Evolutionary conservation across 1,140 invertebrate genomes (phyloP).

Genomic region (Heliconius nattereri): DNA sequence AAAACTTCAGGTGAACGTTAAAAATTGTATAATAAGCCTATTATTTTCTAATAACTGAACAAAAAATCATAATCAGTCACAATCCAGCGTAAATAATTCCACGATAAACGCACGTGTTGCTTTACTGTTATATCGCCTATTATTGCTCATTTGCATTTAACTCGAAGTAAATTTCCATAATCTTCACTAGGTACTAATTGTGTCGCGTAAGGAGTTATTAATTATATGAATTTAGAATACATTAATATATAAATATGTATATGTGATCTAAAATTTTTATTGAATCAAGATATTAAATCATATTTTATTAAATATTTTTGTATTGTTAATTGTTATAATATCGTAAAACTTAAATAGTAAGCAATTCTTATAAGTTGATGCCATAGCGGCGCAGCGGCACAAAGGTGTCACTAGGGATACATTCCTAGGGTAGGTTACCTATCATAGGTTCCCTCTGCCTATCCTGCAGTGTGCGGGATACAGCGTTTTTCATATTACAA

Average conservation of each 20-base stretch:
- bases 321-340: no score
- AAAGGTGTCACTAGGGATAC: no score
- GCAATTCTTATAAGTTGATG: no score
- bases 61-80: constrained; percentile 20
- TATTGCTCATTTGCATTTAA: constrained; percentile 58
- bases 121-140: constrained; percentile 38
- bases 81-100: constrained; percentile 32
- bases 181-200: constrained; percentile 40
- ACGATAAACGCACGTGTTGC: constrained; percentile 49
- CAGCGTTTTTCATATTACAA: no score
- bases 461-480: no score
- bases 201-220: constrained; percentile 15
- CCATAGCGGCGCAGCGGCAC: no score
- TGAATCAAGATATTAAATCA: not conserved
- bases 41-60: constrained; percentile 14
- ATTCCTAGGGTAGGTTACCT: no score
- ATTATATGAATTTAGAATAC: not conserved
- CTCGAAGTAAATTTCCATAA: constrained; percentile 52
- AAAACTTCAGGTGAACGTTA: not conserved
- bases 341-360: no score
- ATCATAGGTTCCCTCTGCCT: no score
- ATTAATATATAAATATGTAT: not conserved
- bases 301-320: no score
- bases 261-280: not conserved
- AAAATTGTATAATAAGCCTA: not conserved